Evolutionary conservation across 2,888 invertebrate genomes (phyloP).

Genomic region (Sympetrum striolatum): DNA sequence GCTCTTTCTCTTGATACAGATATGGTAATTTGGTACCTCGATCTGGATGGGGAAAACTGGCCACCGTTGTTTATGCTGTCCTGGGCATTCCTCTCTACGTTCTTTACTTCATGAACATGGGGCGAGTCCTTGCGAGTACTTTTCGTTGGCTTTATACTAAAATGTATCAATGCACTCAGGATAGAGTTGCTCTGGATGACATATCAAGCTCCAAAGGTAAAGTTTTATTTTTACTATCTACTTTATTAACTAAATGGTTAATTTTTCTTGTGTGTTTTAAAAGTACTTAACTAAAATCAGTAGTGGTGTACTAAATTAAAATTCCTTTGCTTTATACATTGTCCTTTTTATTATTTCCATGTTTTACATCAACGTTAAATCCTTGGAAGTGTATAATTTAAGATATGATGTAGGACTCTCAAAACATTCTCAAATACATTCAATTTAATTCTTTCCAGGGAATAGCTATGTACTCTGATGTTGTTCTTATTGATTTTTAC

Average conservation of each 20-base stretch:
- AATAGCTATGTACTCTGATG: too few relatives aligned
- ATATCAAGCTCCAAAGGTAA: slow-evolving; percentile 19
- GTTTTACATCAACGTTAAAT: too few relatives aligned
- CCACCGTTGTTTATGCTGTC: slow-evolving; percentile 84
- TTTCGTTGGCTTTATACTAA: slow-evolving; percentile 82
- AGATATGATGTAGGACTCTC: too few relatives aligned
- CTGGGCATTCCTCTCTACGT: slow-evolving; percentile 88
- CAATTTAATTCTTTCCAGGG: too few relatives aligned
- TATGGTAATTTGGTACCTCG: slow-evolving; percentile 87
- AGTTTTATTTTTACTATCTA: neutral
- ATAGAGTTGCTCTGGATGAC: slow-evolving; percentile 40
- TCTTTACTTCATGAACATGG: slow-evolving; percentile 88
- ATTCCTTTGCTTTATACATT: too few relatives aligned
- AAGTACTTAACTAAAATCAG: neutral
- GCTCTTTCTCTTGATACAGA: neutral
- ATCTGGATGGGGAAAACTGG: slow-evolving; percentile 82
- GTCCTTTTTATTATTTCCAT: too few relatives aligned
- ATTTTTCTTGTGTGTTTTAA: neutral
- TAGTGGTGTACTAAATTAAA: too few relatives aligned
- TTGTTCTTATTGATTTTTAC: too few relatives aligned
- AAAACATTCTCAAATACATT: too few relatives aligned
- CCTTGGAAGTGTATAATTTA: too few relatives aligned
- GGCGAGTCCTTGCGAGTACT: slow-evolving; percentile 80
- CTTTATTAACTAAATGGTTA: neutral
- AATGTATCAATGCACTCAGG: slow-evolving; percentile 72